These are phyloP conservation scores for Myrmecobius fasciatus DNA, from an alignment of 2,113 vertebrate genomes.

Conservation along the genomic window DNA sequence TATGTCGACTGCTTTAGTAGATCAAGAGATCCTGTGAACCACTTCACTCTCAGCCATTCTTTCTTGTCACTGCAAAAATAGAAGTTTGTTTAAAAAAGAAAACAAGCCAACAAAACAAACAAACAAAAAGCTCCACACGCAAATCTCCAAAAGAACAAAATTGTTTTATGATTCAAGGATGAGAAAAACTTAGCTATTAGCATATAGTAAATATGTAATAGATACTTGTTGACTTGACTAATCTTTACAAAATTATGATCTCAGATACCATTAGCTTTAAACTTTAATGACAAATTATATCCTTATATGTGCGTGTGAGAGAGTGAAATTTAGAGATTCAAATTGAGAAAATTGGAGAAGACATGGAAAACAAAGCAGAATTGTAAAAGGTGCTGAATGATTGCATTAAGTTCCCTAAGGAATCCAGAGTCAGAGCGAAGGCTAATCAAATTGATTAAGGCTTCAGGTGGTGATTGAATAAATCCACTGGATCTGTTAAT, in stretches of 20 bases:
- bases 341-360: background rate
- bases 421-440: background rate
- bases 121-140: background rate
- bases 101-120: background rate
- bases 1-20: background rate
- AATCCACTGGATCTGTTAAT: background rate
- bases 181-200: background rate
- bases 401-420: background rate
- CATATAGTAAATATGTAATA: background rate
- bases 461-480: background rate
- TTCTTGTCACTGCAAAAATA: background rate
- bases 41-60: background rate
- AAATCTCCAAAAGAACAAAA: background rate
- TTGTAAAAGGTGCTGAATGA: background rate
- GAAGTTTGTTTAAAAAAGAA: background rate
- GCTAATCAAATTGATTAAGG: background rate
- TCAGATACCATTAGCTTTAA: background rate
- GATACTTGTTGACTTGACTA: background rate
- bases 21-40: background rate
- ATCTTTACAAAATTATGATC: background rate
- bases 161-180: background rate
- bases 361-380: background rate
- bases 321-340: background rate
- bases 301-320: background rate
- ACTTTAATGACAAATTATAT: background rate